phyloP scores from a whole-genome alignment of 2,113 vertebrate genomes.

The Coryphaenoides rupestris region DNA sequence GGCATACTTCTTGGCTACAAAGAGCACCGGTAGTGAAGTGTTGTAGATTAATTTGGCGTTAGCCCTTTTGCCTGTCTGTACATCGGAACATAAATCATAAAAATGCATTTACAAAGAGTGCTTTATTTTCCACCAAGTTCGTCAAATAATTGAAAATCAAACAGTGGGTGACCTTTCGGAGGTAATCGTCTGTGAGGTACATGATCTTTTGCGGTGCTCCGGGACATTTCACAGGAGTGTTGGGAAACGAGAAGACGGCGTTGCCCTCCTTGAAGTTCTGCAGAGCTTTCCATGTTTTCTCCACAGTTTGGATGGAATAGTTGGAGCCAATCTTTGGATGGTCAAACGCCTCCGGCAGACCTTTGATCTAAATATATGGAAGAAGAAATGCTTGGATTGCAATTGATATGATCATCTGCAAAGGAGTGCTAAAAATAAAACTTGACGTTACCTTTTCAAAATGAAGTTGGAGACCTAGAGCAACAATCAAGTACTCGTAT shows the following conservation, averaged over 20 bases:
- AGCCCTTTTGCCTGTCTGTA: constrained; percentile 69
- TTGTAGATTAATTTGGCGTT: constrained; percentile 91
- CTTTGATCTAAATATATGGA: constrained; percentile 81
- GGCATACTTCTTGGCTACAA: constrained; percentile 93
- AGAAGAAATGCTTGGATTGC: too few species aligned
- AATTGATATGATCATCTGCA: too few species aligned
- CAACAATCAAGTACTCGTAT: constrained; percentile 94
- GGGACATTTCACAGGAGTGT: constrained; percentile 92
- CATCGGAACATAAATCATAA: too few species aligned
- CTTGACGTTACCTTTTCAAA: constrained; percentile 96
- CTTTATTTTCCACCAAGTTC: too few species aligned
- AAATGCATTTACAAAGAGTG: too few species aligned
- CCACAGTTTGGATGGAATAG: constrained; percentile 86
- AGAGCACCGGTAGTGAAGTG: constrained; percentile 87
- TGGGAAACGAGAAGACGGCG: constrained; percentile 90
- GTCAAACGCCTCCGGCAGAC: constrained; percentile 88
- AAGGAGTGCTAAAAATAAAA: too few species aligned
- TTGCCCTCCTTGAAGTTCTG: constrained; percentile 91
- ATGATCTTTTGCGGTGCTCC: constrained; percentile 98
- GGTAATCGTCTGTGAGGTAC: constrained; percentile 72
- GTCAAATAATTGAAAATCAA: too few species aligned
- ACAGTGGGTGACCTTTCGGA: too few species aligned
- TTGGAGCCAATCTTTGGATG: constrained; percentile 93
- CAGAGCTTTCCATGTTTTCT: constrained; percentile 93
- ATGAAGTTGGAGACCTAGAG: constrained; percentile 88